Conservation (phyloP, 2,797 vertebrate species). For the Holocentrus rufus region DNA sequence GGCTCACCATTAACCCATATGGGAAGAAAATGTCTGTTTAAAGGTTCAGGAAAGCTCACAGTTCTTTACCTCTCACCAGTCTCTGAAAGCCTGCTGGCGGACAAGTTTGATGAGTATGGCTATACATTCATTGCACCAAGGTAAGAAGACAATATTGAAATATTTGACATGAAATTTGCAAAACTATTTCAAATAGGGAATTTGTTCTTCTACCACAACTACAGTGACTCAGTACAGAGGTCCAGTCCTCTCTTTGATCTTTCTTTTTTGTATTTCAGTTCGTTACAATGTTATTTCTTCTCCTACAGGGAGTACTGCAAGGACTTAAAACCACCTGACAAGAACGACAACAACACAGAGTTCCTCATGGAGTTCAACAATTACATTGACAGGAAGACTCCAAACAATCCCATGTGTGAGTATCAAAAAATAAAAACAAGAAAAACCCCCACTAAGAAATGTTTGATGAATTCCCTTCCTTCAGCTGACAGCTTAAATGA, state of each 20-base stretch:
- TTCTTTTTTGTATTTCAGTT: neutral
- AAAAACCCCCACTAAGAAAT: too few relatives aligned
- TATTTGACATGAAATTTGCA: neutral
- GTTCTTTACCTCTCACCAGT: constrained; percentile 79
- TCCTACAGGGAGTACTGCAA: constrained; percentile 88
- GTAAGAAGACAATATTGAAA: constrained; percentile 74
- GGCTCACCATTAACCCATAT: neutral
- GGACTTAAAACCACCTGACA: constrained; percentile 87
- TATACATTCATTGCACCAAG: constrained; percentile 93
- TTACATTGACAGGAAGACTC: constrained; percentile 92
- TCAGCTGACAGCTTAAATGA: neutral
- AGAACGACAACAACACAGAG: constrained; percentile 93
- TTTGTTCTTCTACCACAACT: neutral
- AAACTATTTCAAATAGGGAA: neutral
- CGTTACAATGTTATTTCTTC: neutral
- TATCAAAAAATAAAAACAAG: constrained; percentile 54
- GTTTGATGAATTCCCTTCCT: neutral
- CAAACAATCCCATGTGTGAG: constrained; percentile 91
- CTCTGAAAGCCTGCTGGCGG: constrained; percentile 88
- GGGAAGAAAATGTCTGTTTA: neutral
- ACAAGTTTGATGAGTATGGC: constrained; percentile 91
- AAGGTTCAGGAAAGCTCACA: constrained; percentile 21
- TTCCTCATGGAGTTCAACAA: constrained; percentile 93
- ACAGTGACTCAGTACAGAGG: neutral
- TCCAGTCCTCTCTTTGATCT: neutral